Conservation (phyloP, 2,888 invertebrate species). For the Leucoma salicis region DNA sequence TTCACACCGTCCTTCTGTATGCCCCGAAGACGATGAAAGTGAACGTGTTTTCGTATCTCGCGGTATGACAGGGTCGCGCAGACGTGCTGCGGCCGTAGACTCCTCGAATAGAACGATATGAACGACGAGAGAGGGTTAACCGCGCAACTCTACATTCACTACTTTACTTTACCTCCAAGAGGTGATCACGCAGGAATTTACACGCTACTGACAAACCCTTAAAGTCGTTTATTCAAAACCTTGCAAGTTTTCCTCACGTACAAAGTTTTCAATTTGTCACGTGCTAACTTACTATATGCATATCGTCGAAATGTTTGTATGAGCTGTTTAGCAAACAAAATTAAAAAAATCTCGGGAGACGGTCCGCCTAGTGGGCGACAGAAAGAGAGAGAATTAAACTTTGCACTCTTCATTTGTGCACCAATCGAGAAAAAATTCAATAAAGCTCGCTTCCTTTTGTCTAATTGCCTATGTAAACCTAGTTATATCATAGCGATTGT, state of each 20-base stretch:
- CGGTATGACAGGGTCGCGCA: constrained; percentile 50
- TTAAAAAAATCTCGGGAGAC: constrained; percentile 56
- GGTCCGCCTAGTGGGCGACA: constrained; percentile 50
- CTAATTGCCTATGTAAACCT: constrained; percentile 75
- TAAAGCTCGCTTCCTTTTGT: constrained; percentile 76
- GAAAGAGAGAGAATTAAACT: constrained; percentile 66
- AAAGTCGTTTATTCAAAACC: constrained; percentile 39
- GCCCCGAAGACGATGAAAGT: constrained; percentile 61
- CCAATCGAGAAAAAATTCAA: constrained; percentile 79
- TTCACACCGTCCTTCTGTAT: constrained; percentile 63
- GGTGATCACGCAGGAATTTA: constrained; percentile 49
- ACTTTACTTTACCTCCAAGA: constrained; percentile 45
- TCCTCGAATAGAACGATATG: constrained; percentile 45
- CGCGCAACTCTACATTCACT: constrained; percentile 66
- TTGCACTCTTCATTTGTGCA: constrained; percentile 74
- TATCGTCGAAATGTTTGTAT: constrained; percentile 17
- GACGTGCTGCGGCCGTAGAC: constrained; percentile 44
- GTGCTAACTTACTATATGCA: constrained; percentile 35
- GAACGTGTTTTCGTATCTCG: constrained; percentile 53
- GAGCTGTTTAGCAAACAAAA: constrained; percentile 46
- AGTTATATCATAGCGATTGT: constrained; percentile 57
- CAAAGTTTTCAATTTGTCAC: constrained; percentile 54
- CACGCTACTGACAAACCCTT: constrained; percentile 37
- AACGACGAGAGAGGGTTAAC: constrained; percentile 59
- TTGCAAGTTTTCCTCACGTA: constrained; percentile 21